Evolutionary conservation across 2,113 vertebrate genomes (phyloP).

Genomic region (Platichthys flesus): DNA sequence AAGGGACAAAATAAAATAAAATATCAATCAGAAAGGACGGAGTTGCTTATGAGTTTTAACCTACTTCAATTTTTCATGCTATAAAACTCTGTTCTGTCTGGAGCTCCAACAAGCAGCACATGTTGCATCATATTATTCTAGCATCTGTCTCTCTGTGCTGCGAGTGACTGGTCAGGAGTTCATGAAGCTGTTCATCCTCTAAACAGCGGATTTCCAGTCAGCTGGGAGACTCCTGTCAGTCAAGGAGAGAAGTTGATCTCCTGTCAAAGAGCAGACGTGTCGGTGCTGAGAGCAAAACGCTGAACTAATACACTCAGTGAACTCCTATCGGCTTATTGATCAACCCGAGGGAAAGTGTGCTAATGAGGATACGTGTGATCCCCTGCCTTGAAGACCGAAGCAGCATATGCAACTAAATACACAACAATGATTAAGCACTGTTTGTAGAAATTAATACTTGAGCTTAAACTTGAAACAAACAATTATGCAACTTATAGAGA

Average conservation of each 20-base stretch:
- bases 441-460: background rate
- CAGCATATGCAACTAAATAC: background rate
- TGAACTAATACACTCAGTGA: conserved; percentile 6
- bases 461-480: background rate
- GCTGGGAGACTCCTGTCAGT: conserved; percentile 30
- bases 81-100: background rate
- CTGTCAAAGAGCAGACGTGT: conserved; percentile 16
- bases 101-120: background rate
- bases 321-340: conserved; percentile 57
- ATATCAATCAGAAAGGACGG: too few species aligned
- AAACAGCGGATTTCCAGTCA: conserved; percentile 12
- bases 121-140: background rate
- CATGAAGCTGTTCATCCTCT: conserved; percentile 15
- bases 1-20: too few species aligned
- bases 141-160: background rate
- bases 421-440: background rate
- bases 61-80: background rate
- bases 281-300: conserved; percentile 23
- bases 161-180: conserved; percentile 19
- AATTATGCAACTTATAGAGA: conserved; percentile 2
- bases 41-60: background rate
- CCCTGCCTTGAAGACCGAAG: background rate
- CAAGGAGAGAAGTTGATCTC: conserved; percentile 42
- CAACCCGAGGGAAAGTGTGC: conserved; percentile 20
- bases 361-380: conserved; percentile 54